phyloP scores from a whole-genome alignment of 2,797 vertebrate genomes.

The Adelosebastes latens region DNA sequence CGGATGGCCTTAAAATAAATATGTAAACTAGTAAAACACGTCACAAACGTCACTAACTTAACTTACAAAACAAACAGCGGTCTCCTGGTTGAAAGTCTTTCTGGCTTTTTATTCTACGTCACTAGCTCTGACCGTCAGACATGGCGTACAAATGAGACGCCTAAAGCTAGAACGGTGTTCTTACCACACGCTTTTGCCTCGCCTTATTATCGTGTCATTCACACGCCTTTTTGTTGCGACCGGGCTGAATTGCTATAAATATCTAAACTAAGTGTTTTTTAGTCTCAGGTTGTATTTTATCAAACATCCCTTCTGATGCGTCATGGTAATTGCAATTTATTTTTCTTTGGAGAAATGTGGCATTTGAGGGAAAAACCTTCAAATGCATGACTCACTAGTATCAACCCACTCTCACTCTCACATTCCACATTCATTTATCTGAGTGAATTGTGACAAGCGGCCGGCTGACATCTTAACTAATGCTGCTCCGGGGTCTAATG shows the following conservation, averaged over 20 bases:
- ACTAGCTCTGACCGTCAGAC: too few species aligned
- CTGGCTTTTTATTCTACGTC: too few species aligned
- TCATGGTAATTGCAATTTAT: neutral
- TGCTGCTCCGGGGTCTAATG: constrained; percentile 32
- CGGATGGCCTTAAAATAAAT: too few species aligned
- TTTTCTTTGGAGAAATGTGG: neutral
- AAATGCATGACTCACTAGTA: neutral
- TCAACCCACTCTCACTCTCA: constrained; percentile 4
- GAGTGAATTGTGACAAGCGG: constrained; percentile 20
- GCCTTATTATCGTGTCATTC: too few species aligned
- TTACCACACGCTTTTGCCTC: rapidly evolving
- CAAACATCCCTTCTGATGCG: neutral
- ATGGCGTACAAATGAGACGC: too few species aligned
- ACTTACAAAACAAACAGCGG: too few species aligned
- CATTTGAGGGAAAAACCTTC: constrained; percentile 4
- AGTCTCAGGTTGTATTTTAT: neutral
- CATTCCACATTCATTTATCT: constrained; percentile 29
- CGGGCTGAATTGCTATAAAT: neutral
- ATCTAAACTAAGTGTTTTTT: neutral
- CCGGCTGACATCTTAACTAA: constrained; percentile 48
- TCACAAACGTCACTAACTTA: too few species aligned
- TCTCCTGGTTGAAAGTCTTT: too few species aligned
- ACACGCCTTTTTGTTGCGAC: too few species aligned
- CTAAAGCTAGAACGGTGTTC: too few species aligned
- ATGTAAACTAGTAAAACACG: too few species aligned